A percentile compares a stretch with the other conserved stretches of the same genome.
Conservation (phyloP, 92 coral and sea anemone genomes). For the Hydrozoanthus gracilis region DNA sequence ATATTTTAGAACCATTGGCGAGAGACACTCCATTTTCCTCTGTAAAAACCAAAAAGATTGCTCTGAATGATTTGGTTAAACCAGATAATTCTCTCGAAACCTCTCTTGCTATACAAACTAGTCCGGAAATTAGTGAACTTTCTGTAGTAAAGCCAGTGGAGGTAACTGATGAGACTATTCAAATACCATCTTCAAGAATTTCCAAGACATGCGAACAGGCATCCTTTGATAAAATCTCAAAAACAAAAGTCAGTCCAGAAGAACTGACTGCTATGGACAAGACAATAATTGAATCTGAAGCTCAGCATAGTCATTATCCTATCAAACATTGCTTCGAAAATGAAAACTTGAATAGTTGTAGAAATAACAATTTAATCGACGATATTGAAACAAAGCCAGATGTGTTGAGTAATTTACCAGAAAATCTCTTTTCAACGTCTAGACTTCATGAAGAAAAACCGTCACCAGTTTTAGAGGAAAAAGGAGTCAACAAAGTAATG, state of each 20-base stretch:
- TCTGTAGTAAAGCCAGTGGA: neutral
- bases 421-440: neutral
- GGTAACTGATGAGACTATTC: neutral
- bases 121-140: neutral
- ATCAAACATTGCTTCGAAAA: neutral
- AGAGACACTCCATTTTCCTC: neutral
- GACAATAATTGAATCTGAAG: neutral
- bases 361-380: neutral
- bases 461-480: neutral
- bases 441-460: neutral
- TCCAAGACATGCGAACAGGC: neutral
- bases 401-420: neutral
- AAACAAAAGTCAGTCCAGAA: constrained; percentile 5
- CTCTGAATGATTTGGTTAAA: neutral
- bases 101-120: neutral
- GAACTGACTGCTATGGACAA: neutral
- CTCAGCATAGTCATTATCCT: neutral
- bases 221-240: neutral
- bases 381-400: neutral
- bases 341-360: neutral
- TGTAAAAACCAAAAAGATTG: neutral
- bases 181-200: neutral
- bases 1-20: neutral
- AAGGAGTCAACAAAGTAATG: neutral
- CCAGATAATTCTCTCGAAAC: neutral